Evolutionary conservation across 2,888 invertebrate genomes (phyloP), one percentile per base, ranked within the genome.

Genomic region (Myopa tessellatipennis): DNA sequence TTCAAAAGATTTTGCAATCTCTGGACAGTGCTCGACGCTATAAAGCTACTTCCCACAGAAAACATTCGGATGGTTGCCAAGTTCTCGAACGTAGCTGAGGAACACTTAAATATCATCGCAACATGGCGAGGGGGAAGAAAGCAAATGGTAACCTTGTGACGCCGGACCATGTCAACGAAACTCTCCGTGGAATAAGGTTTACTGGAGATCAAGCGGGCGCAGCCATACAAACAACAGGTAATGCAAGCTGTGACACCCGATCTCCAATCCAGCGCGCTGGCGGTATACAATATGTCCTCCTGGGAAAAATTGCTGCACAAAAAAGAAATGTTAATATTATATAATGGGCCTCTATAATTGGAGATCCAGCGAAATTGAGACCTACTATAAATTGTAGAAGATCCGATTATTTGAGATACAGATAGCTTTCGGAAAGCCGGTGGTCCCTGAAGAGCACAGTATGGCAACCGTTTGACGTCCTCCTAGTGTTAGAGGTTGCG

Each of bases 361-460:
- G 4, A 36, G 34, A 63, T 4, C 34, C 65, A 36, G 7, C 18
- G 2, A 26, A 61, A 58, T 8, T 55, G 10, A 58, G 26, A 71
- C 61, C 36, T 26, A 72, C 72, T 26, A 34, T 2, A 72, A 5
- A 10, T 40, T 45, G 34, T 45, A 45, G 7, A 45, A 12, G 7
- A 67, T 55, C 3, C 65, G 52, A n/a, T 60, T 10, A 38, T 76
- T 69, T 8, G 76, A 70, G 12, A 76, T 8, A 12, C 61, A 45
- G 16, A 87, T 84, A 3, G 84, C 85, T 79, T 87, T 87, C 0
- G 85, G 85, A 45, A 85, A 68, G 34, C 87, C 87, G 3, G 86
- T 85, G 7, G 87, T 85, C 4, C 87, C 87, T 3, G 86, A 87
- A 0, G 87, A 86, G 77, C 85, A 85, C 10, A 87, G 63, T 63